Evolutionary conservation across 2,113 vertebrate species (phyloP), one percentile per base, ranked within the genome.

Genomic region (Cottus gobio): DNA sequence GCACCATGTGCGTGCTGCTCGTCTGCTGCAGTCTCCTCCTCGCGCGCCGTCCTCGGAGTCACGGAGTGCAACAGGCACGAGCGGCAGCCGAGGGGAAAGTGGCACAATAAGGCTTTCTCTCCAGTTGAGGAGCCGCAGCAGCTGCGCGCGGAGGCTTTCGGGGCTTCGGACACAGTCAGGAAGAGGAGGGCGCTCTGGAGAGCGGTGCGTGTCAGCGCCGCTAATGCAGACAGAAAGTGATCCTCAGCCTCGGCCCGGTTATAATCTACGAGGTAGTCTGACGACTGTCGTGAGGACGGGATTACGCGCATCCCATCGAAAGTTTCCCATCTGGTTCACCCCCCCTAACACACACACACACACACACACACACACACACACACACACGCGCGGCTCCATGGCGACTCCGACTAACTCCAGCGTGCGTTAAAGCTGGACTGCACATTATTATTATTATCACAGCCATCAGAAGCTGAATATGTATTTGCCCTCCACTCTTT

Each of bases 251-350:
- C 39, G 1, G 39, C 11, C 39, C 57, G 34, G 77, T 68, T 80
- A 12, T 82, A 82, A 89, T 83, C 79, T 82, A 64, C 30, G 69
- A 68, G 77, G 50, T 78, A 80, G 56, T 82, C 81, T 78, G 84
- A 85, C 75, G 75, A 79, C 24, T 76, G 82, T 64, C 58, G 80
- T 48, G 79, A 80, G 87, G 64, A 83, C 81, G 56, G 87, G 89
- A 89, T 93, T 91, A 89, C 22, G 37, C 71, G 82, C 83, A 70
- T 75, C 75, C 84, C 64, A 56, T 64, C 65, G 82, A 89, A 87
- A 91, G 85, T 89, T 83, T 84, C 52, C 88, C 87, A 87, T 88
- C 87, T 85, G 82, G 82, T 75, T 80, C 86, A 88, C 13, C 42
- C 42, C 42, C 42, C 42, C 42, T 12, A 3, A 11, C 39, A 13